Percentiles rank a stretch among this genome's conserved stretches.
These are phyloP conservation scores for Cromileptes altivelis DNA, from an alignment of 2,113 vertebrate species.

Conservation along the genomic window DNA sequence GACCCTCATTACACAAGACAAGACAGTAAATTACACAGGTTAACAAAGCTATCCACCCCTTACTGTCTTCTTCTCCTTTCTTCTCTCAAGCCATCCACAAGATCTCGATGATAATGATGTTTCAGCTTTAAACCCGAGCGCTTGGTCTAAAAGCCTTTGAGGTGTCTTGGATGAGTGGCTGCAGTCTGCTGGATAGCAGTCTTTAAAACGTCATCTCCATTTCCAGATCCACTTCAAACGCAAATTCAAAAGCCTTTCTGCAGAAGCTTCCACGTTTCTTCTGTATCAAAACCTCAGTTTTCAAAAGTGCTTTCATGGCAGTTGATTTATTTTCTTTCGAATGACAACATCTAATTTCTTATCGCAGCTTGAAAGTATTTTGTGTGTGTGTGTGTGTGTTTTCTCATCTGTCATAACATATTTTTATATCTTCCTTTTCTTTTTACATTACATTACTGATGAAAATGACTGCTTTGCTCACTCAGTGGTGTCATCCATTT, in stretches of 20 bases:
- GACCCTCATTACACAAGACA: slow-evolving; percentile 11
- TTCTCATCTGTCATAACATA: slow-evolving; percentile 21
- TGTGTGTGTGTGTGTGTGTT: not conserved
- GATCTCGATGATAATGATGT: slow-evolving; percentile 42
- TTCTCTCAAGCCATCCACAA: slow-evolving; percentile 5
- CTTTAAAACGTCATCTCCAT: slow-evolving; percentile 37
- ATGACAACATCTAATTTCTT: slow-evolving; percentile 39
- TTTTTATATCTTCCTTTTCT: slow-evolving; percentile 17
- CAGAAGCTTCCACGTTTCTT: slow-evolving; percentile 11
- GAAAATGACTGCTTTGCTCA: slow-evolving; percentile 27
- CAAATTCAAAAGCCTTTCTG: slow-evolving; percentile 42
- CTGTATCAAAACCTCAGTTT: slow-evolving; percentile 3
- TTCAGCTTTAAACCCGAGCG: slow-evolving; percentile 31
- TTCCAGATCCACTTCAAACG: slow-evolving; percentile 54
- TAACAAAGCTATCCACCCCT: not conserved
- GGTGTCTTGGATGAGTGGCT: slow-evolving; percentile 46
- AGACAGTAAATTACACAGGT: slow-evolving; percentile 22
- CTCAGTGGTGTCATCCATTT: slow-evolving; percentile 13
- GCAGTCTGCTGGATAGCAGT: slow-evolving; percentile 4
- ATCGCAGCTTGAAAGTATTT: slow-evolving; percentile 25
- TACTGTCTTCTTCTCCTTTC: not conserved
- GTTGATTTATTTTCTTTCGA: slow-evolving; percentile 40
- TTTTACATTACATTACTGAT: slow-evolving; percentile 12
- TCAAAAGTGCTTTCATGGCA: slow-evolving; percentile 26
- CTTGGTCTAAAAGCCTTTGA: slow-evolving; percentile 48